Evolutionary conservation across 2,888 invertebrate genomes (phyloP), one percentile per base, ranked within the genome.

Genomic region (Andrena trimmerana): DNA sequence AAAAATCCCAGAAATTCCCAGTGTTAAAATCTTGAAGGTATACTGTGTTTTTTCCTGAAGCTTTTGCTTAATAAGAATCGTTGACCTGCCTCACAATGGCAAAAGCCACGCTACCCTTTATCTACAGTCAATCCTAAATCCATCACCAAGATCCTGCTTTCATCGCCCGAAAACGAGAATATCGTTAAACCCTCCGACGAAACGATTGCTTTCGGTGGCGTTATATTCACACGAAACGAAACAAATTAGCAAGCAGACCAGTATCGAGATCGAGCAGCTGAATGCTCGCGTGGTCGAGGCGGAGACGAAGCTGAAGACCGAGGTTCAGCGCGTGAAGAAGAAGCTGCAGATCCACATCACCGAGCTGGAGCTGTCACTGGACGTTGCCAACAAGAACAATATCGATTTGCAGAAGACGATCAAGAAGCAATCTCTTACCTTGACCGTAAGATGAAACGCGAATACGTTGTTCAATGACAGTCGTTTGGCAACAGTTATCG

Each of bases 321-420:
- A 99, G 95, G 98, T 99, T 78, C 96, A 97, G 89, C 98, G 99
- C 95, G 98, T 99, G 95, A 99, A 99, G 97, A 99, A 99, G 98
- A 99, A 99, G 97, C 96, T 99, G 94, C 99, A 99, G 95, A 97
- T 99, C 94, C 98, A 98, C 94, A 99, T 99, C 95, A 99, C 99
- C 92, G 99, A 99, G 95, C 95, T 99, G 93, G 99, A 99, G 95
- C 96, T 99, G 96, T 97, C 98, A 76, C 96, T 99, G 95, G 99
- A 99, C 95, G 98, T 98, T 91, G 98, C 99, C 95, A 99, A 99
- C 96, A 98, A 99, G 96, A 98, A 97, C 95, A 99, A 99, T 96
- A 97, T 99, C 93, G 98, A 99, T 94, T 96, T 99, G 94, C 99
- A 99, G 95, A 98, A 99, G 96, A 98, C 98, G 93, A 97, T 99